A percentile compares a stretch with the other conserved stretches of the same genome.
These are phyloP conservation scores for Drosophila ananassae DNA, from an alignment of 1,140 invertebrate species.

Conservation along the genomic window DNA sequence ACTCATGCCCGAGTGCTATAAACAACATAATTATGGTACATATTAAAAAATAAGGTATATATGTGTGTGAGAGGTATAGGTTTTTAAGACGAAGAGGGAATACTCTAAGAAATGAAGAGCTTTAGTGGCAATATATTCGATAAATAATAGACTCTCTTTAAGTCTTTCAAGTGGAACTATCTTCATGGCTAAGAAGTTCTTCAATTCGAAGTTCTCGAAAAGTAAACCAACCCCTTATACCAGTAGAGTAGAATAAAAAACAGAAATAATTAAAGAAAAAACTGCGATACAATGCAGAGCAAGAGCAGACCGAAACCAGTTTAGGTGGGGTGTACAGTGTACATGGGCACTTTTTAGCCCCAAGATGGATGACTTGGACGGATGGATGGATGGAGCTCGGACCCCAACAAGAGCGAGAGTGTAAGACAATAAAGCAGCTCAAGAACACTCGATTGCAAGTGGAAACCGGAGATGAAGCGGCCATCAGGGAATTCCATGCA, in stretches of 20 bases:
- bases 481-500: slow-evolving; percentile 26
- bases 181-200: neutral
- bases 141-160: neutral
- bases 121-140: too few relatives aligned
- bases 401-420: slow-evolving; percentile 70
- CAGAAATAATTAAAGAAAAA: slow-evolving; percentile 59
- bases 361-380: slow-evolving; percentile 4
- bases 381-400: slow-evolving; percentile 10
- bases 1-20: slow-evolving; percentile 63
- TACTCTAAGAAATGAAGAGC: slow-evolving; percentile 1
- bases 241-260: slow-evolving; percentile 24
- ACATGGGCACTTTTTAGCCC: slow-evolving; percentile 20
- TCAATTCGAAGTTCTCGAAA: too few relatives aligned
- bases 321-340: slow-evolving; percentile 44
- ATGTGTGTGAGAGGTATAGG: neutral
- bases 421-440: slow-evolving; percentile 59
- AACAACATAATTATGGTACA: slow-evolving; percentile 69
- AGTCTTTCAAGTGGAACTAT: slow-evolving; percentile 18
- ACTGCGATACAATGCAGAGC: slow-evolving; percentile 48
- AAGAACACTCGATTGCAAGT: slow-evolving; percentile 59
- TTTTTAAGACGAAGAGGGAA: neutral
- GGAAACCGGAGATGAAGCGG: slow-evolving; percentile 54
- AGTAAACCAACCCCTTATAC: slow-evolving; percentile 21
- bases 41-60: slow-evolving; percentile 35
- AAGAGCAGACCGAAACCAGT: slow-evolving; percentile 68